Base-by-base conservation (phyloP, 2,888 invertebrate species). In the Parnassius orleans region DNA sequence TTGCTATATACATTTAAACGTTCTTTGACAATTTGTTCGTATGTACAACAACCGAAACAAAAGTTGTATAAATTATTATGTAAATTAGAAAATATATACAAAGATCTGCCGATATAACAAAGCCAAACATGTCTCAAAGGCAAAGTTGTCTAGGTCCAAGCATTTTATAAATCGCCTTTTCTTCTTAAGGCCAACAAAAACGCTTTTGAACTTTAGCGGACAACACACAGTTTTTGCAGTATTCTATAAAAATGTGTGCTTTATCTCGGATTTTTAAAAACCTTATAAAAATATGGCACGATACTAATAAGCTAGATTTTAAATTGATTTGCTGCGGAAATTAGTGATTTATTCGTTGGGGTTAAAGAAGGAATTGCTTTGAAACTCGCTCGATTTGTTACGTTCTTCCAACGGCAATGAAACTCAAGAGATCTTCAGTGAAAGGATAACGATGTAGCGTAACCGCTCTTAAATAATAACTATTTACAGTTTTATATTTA, bases 351-450 rank as follows among this genome's bases (percentile, higher is more conserved):
- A 51, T 57, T 12, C 53, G 42, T 43, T 43, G 12, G 9, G 41
- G 19, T 5, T 15, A n/a, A 33, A 50, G n/a, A 10, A 5, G 53
- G 15, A 43, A 42, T 55, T 44, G 33, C 80, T 83, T 83, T 82
- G 83, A 85, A 82, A 79, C 72, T 74, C 78, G 82, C 72, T 79
- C 69, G 75, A 77, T 79, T 80, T 77, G 86, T 80, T 81, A 81
- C 78, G 76, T 80, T 78, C 83, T 76, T 85, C 81, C 70, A 76
- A 71, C 86, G 91, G 90, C 90, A 87, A 79, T 83, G 85, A 87
- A 89, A 86, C 81, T 80, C 90, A 88, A 91, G 91, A 91, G 91
- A 91, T 91, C 91, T 91, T 91, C 76, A 87, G 91, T 91, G 91
- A 91, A 91, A 91, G 91, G 86, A 90, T 86, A 91, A 90, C 90